These are phyloP conservation scores for Eupithecia inturbata DNA, from an alignment of 2,888 invertebrate genomes.

Conservation along the genomic window DNA sequence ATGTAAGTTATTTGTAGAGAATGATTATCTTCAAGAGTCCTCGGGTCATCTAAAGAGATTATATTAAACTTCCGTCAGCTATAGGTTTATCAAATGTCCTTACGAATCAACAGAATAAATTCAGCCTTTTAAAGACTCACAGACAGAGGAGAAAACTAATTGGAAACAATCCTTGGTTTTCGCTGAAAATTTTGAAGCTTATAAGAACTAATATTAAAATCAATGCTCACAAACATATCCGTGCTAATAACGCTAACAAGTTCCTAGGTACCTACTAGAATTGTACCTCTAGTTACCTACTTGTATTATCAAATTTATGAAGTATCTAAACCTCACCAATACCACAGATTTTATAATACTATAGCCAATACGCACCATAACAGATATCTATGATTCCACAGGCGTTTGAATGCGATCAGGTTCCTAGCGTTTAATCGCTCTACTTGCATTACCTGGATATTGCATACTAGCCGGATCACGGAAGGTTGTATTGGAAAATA, in stretches of 20 bases:
- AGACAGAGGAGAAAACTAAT: neutral
- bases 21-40: neutral
- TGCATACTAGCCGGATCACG: constrained; percentile 23
- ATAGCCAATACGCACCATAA: neutral
- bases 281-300: no score
- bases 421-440: constrained; percentile 1
- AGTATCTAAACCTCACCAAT: no score
- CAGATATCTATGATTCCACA: neutral
- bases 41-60: neutral
- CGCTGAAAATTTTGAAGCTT: neutral
- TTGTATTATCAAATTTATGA: no score
- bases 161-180: neutral
- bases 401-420: neutral
- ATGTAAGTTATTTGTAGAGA: neutral
- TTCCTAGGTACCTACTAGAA: neutral
- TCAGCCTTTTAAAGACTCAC: neutral
- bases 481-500: constrained; percentile 26
- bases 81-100: neutral
- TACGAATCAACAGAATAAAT: neutral
- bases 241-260: neutral
- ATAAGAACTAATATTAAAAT: neutral
- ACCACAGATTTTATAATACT: no score
- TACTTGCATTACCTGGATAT: constrained; percentile 34
- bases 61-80: neutral
- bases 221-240: neutral